Evolutionary conservation across 2,797 vertebrate genomes (phyloP), one percentile per base, ranked within the genome.

Genomic region (Anguilla anguilla): DNA sequence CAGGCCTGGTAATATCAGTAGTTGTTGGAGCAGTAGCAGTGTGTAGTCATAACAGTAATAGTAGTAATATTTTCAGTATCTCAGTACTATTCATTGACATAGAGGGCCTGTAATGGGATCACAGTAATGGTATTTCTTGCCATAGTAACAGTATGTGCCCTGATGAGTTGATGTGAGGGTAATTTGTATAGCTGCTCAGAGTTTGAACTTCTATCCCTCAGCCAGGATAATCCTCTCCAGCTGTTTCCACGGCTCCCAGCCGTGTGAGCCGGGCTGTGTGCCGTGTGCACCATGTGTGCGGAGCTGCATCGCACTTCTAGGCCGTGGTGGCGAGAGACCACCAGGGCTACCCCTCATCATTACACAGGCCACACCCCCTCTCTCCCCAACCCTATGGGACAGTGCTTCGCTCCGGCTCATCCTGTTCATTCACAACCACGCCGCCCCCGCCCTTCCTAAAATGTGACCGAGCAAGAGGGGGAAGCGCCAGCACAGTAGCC

Each of bases 321-420:
- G 87, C 90, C 85, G 84, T 69, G 86, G 87, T 86, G 86, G 86
- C 74, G 88, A 85, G 85, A 87, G 89, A 92, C 87, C 89, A 88
- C 89, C 88, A 88, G 87, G 69, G 59, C 84, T 89, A 83, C 53
- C 55, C 82, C 83, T 77, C 39, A 22, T 59, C 86, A 84, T 17
- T 59, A 39, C 28, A 1, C 53, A 11, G 28, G 25, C 72, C 51
- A 86, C 49, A 57, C 69, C 86, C 31, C 35, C n/a, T 25, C 83
- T 55, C n/a, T 3, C 83, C 15, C 53, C 51, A 10, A 55, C 43
- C 83, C 83, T 35, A 84, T n/a, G 83, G 46, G 46, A 51, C 43
- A 11, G 19, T 19, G 46, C 79, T 82, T n/a, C 22, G 13, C 22
- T 82, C 46, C 43, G 25, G 22, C 28, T 82, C 79, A 51, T 35